Evolutionary conservation across 1,140 invertebrate species (phyloP), one percentile per base, ranked within the genome.

Genomic region (Aphaenogaster rudis): DNA sequence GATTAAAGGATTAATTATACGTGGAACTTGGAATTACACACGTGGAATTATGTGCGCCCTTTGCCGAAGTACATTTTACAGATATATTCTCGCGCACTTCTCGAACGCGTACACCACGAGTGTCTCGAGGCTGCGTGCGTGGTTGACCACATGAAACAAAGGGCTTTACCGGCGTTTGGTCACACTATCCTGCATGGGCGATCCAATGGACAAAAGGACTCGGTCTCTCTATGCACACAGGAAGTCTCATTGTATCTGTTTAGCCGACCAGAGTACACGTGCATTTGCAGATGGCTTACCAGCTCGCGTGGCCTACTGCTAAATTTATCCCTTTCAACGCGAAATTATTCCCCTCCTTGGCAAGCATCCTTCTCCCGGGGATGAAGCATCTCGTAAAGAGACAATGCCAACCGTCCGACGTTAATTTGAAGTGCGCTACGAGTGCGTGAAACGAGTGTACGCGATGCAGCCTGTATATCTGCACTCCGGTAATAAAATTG

Each of bases 161-260:
- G 69, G 54, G 71, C 69, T 84, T 84, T 84, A 84, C 80, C 80
- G 80, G 69, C 80, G n/a, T 76, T 84, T 84, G 80, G 80, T 84
- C 80, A 76, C 67, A 84, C 80, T 84, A 84, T 84, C 80, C 69
- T 61, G 54, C 80, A 59, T 17, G 54, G 54, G 5, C 69, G 80
- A 84, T 84, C 80, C 80, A 61, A 82, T 76, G 80, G 69, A 84
- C 80, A 84, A 84, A 84, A 84, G 80, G 80, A 76, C 80, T 84
- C 52, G 17, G 54, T 84, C 54, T 84, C 80, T 84, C 54, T 74
- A 61, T 76, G 54, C 69, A 76, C 42, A 74, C 69, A 61, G 80
- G 54, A 84, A 84, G 42, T 84, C 69, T 84, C 80, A 84, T 84
- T 84, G 80, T 84, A 61, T 84, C 69, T 76, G 54, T 84, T 84